Percentiles rank a stretch among this genome's conserved stretches.
These are phyloP conservation scores for Dasysyrphus albostriatus DNA, from an alignment of 2,888 invertebrate species.

Conservation along the genomic window DNA sequence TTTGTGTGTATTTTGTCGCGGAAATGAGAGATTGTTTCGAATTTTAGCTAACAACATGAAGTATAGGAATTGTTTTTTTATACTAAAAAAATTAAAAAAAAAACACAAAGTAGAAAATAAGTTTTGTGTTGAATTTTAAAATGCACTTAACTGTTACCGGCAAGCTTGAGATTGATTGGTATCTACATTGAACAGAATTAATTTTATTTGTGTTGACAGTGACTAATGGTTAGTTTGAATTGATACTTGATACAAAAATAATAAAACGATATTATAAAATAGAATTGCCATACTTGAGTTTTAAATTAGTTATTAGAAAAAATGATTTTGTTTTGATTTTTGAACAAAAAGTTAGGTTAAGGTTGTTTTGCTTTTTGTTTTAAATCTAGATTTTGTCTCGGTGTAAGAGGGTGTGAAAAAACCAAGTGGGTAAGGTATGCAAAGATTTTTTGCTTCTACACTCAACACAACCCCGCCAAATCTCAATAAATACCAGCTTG, in stretches of 20 bases:
- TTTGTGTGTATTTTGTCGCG: not conserved
- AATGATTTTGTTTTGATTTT: too few relatives aligned
- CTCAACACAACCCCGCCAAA: too few relatives aligned
- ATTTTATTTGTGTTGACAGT: conserved; percentile 12
- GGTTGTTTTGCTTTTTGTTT: too few relatives aligned
- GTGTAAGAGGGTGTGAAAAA: too few relatives aligned
- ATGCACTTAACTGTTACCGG: not conserved
- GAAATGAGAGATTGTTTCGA: conserved; percentile 33
- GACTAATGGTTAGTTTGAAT: conserved; percentile 13
- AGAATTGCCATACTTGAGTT: not conserved
- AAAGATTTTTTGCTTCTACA: too few relatives aligned
- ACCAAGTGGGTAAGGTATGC: too few relatives aligned
- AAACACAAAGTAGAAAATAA: not conserved
- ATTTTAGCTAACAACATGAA: conserved; percentile 12
- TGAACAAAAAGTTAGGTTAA: too few relatives aligned
- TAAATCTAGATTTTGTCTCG: too few relatives aligned
- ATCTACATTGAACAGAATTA: not conserved
- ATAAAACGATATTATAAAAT: not conserved
- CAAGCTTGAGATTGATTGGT: conserved; percentile 10
- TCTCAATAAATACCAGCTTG: too few relatives aligned
- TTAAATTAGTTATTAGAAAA: too few relatives aligned
- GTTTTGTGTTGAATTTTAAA: conserved; percentile 30
- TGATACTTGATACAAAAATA: not conserved
- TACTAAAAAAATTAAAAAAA: not conserved
- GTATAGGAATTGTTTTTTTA: not conserved